Evolutionary conservation across 2,113 vertebrate species (phyloP).

Genomic region (Morone saxatilis): DNA sequence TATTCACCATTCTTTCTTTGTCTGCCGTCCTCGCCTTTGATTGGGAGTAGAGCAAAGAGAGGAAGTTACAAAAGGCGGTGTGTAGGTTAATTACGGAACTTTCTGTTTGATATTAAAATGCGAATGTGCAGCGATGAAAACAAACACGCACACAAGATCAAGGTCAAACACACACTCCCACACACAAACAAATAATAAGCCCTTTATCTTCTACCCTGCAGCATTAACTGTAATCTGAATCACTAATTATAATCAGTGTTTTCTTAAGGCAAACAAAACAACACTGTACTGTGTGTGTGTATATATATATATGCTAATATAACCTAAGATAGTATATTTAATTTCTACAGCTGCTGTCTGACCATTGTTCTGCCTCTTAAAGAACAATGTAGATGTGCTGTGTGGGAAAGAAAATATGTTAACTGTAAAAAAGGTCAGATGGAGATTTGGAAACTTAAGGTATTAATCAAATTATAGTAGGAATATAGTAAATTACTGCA

Average conservation of each 20-base stretch:
- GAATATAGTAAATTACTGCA: neutral
- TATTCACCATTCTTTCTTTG: neutral
- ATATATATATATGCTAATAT: constrained; percentile 9
- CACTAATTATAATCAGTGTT: constrained; percentile 40
- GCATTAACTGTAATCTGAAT: constrained; percentile 11
- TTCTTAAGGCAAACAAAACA: constrained; percentile 29
- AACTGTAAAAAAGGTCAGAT: constrained; percentile 33
- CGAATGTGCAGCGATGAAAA: constrained; percentile 6
- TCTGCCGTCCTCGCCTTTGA: neutral
- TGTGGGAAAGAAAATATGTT: constrained; percentile 10
- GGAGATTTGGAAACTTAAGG: constrained; percentile 11
- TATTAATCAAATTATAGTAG: constrained; percentile 35
- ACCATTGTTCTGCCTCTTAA: constrained; percentile 18
- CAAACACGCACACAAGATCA: constrained; percentile 25
- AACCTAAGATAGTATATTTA: constrained; percentile 18
- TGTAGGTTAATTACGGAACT: neutral
- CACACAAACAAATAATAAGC: constrained; percentile 1
- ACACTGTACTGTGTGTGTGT: neutral
- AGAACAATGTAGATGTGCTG: constrained; percentile 5
- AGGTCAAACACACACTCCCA: constrained; percentile 34
- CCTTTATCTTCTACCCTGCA: constrained; percentile 10
- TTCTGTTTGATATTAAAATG: neutral
- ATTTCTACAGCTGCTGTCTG: constrained; percentile 18
- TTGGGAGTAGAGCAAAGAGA: neutral
- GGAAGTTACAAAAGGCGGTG: neutral